Conservation (phyloP, 2,797 vertebrate species). For the Acanthurus lineatus region DNA sequence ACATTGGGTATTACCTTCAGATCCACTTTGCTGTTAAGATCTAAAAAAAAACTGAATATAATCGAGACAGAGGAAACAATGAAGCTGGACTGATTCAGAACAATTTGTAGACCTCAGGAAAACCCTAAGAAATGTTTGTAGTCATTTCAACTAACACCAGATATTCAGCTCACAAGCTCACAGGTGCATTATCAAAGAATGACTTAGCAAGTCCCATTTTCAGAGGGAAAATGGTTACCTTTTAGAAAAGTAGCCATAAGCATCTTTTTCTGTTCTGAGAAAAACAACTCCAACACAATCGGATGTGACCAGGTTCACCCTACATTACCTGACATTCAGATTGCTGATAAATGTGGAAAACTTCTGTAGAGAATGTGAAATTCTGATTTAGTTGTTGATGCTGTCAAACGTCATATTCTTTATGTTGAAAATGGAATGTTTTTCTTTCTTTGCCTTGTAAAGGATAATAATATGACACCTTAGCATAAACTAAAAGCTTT, state of each 20-base stretch:
- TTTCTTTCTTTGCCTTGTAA: background rate
- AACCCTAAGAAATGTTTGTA: background rate
- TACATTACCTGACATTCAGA: constrained; percentile 6
- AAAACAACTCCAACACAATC: constrained; percentile 11
- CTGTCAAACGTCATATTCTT: background rate
- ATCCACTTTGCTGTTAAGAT: constrained; percentile 56
- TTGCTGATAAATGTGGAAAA: constrained; percentile 32
- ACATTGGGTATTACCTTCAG: constrained; percentile 64
- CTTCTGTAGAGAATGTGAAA: background rate
- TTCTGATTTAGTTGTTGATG: constrained; percentile 3
- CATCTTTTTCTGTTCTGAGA: background rate
- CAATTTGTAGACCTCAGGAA: constrained; percentile 9
- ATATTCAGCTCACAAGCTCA: background rate
- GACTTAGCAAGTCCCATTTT: background rate
- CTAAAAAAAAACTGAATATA: constrained; percentile 22
- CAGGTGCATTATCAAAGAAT: constrained; percentile 2
- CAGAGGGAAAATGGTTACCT: background rate
- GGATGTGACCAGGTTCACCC: constrained; percentile 28
- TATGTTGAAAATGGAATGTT: constrained; percentile 5
- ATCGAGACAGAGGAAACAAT: constrained; percentile 4
- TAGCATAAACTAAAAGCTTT: background rate
- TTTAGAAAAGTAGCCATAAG: background rate
- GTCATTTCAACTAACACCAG: background rate
- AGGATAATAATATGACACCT: background rate
- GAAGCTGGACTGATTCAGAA: background rate